Evolutionary conservation across 2,888 invertebrate species (phyloP), one percentile per base, ranked within the genome.

Genomic region (Pterobdella sp.): DNA sequence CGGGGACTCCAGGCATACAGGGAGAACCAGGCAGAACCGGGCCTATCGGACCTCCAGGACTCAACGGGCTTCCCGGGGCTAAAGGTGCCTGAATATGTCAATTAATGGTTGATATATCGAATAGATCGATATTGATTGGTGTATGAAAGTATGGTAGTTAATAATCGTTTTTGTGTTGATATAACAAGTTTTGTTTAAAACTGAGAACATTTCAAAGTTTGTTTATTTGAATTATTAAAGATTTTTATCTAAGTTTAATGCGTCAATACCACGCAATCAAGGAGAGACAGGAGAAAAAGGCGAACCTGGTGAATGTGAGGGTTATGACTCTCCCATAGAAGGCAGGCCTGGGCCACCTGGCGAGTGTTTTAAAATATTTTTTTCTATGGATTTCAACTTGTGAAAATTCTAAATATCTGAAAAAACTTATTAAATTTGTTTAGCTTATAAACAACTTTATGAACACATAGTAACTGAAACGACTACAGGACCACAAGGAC

Each of bases 401-500:
- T 14, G 10, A 14, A 29, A 10, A 10, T 42, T 35, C 10, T 34
- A n/a, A n/a, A n/a, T n/a, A n/a, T n/a, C n/a, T n/a, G n/a, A n/a
- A n/a, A n/a, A n/a, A n/a, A n/a, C n/a, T n/a, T n/a, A n/a, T n/a
- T n/a, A n/a, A n/a, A n/a, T n/a, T n/a, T n/a, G n/a, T n/a, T n/a
- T n/a, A n/a, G n/a, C n/a, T n/a, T n/a, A n/a, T n/a, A n/a, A n/a
- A n/a, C n/a, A n/a, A n/a, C n/a, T 52, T 52, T 22, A 52, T 52
- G 22, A 52, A 18, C 22, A 22, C 22, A 18, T 22, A 18, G 18
- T 52, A 18, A 52, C 22, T 18, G 18, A 18, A n/a, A n/a, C n/a
- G n/a, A n/a, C 88, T 0, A 86, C 88, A 72, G 92, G 93, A 1
- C 88, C 88, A 0, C 86, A 88, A 76, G 92, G 92, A 64, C 79